Base-by-base conservation (phyloP, 1,140 invertebrate genomes). In the Papilio polytes region DNA sequence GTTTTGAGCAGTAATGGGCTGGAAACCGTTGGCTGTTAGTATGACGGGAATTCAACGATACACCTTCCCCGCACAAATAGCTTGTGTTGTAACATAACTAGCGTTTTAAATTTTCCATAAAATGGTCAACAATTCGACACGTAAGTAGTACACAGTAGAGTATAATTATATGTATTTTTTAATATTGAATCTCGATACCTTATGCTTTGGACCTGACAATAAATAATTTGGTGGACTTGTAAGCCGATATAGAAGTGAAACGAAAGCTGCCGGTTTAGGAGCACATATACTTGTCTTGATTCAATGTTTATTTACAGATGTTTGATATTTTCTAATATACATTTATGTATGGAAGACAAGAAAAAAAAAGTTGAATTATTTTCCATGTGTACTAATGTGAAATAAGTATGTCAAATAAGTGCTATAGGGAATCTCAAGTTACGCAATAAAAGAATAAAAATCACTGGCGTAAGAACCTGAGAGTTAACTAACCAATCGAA, bases 141-240 rank as follows among this genome's bases (percentile, higher is more conserved):
- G 36, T 41, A 41, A 36, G 36, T 36, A 36, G 36, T 36, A 36
- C 26, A 26, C 2, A 26, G 26, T 26, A 26, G 26, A 26, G 31
- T 31, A 31, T 2, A 31, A 31, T 31, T 1, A 4, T 36, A 36
- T 36, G 4, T 26, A 26, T 63, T 63, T 22, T 63, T 63, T 63
- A 63, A 26, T 26, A 31, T 9, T 63, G 3, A 31, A 41, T 77
- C 74, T 59, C 15, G 41, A 82, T 22, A 46, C 10, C 56, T 83
- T 87, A 89, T 87, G 26, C 26, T 31, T 31, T 70, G 63, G 63
- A 6, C 22, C 20, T 26, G 15, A 70, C 26, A 31, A 31, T 31
- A 70, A 89, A 88, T 89, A 85, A 86, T 90, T 89, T 82, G 85
- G 87, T 85, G 82, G 85, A 89, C 85, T 89, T 89, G 88, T 89